A percentile compares a stretch with the other conserved stretches of the same genome.
Evolutionary conservation across 1,140 invertebrate genomes (phyloP).

Genomic region (Pseudomyrmex cubaensis): DNA sequence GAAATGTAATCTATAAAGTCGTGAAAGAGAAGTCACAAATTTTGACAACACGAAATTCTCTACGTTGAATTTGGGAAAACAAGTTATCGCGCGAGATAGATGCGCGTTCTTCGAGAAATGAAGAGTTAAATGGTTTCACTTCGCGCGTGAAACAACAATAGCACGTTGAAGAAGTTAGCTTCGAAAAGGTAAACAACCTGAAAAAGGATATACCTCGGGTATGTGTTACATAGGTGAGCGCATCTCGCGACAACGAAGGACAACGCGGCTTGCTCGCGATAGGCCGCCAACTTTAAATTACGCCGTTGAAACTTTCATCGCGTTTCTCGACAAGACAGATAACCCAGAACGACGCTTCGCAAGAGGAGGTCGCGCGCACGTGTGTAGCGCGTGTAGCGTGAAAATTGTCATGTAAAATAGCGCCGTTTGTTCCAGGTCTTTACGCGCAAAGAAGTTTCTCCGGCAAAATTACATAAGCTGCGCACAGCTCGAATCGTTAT

Average conservation of each 20-base stretch:
- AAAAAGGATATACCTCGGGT: slow-evolving; percentile 25
- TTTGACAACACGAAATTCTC: too few species aligned
- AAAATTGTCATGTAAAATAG: slow-evolving; percentile 65
- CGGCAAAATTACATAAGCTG: slow-evolving; percentile 23
- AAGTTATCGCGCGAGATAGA: too few species aligned
- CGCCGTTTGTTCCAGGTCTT: not conserved
- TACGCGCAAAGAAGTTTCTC: slow-evolving; percentile 36
- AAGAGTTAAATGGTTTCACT: not conserved
- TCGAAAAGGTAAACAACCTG: slow-evolving; percentile 22
- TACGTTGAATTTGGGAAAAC: too few species aligned
- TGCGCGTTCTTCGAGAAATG: too few species aligned
- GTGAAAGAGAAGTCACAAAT: too few species aligned
- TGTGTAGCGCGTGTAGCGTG: slow-evolving; percentile 12
- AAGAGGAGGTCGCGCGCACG: slow-evolving; percentile 41
- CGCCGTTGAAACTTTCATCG: slow-evolving; percentile 66
- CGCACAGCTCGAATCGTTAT: not conserved
- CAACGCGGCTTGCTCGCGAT: slow-evolving; percentile 50
- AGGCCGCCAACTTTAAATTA: slow-evolving; percentile 71
- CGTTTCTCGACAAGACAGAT: slow-evolving; percentile 64
- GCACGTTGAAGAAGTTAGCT: slow-evolving; percentile 13
- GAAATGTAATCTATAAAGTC: too few species aligned
- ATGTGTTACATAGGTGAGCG: not conserved
- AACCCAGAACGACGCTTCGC: slow-evolving; percentile 50
- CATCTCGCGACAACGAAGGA: not conserved
- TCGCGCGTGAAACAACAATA: slow-evolving; percentile 17